Evolutionary conservation across 2,113 vertebrate species (phyloP), one percentile per base, ranked within the genome.

Genomic region (Haliaeetus leucogaster): DNA sequence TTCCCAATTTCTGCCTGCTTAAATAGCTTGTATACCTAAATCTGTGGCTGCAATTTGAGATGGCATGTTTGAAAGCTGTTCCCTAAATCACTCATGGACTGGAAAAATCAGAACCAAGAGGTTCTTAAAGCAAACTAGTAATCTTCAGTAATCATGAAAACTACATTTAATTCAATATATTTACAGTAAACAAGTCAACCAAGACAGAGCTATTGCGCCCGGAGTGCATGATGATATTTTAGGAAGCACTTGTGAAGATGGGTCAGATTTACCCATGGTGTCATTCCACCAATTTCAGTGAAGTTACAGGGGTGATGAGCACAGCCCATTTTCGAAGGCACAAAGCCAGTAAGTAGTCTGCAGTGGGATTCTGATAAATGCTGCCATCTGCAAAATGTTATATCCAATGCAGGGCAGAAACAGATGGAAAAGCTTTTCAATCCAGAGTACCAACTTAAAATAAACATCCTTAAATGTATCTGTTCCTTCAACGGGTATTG

Each of bases 301-400:
- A 68, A 92, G 89, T 79, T 91, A 25, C 21, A 92, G 77, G 1
- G 42, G 80, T 3, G 13, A 36, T 79, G 84, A 91, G 70, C 4
- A 3, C 3, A 2, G 84, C 84, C 91, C 70, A 26, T 79, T 90
- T 83, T 87, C 2, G 3, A 73, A 93, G 93, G 96, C 96, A 88
- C 67, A 89, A 90, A 93, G 93, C 93, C 97, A 97, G 74, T 40
- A 66, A 94, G 62, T 70, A 83, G 91, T 88, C 76, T 93, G 87
- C 90, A 86, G 87, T 93, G 85, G 90, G 90, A 93, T 97, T 92
- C 91, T 89, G 95, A 92, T 89, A 97, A 96, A 94, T 90, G 85
- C 91, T 96, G 95, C 94, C 94, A 96, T 95, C 93, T 97, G 94
- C 90, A 97, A 97, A 95, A 94, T 82, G 82, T 94, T 97, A 74